These are phyloP conservation scores for Cavia porcellus DNA, from an alignment of 2,113 vertebrate genomes.

Conservation along the genomic window DNA sequence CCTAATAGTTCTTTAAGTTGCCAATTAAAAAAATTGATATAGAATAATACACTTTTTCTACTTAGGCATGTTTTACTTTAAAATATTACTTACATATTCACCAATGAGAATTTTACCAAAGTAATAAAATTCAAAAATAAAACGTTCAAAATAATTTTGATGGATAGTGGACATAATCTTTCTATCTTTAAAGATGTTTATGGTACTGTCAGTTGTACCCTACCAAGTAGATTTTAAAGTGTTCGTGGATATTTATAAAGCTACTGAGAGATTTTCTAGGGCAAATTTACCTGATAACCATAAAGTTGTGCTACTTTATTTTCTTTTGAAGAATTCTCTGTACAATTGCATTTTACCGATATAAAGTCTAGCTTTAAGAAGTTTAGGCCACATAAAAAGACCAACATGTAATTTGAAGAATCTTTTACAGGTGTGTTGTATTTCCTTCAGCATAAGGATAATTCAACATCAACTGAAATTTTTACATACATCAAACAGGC, in stretches of 20 bases:
- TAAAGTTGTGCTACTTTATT: background rate
- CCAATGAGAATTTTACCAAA: background rate
- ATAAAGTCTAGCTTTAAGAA: background rate
- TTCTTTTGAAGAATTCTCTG: background rate
- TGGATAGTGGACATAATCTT: background rate
- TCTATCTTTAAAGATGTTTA: conserved; percentile 18
- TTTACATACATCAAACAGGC: background rate
- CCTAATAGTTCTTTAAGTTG: conserved; percentile 1
- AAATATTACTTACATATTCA: background rate
- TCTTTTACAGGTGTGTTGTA: background rate
- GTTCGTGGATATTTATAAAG: background rate
- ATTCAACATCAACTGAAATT: background rate
- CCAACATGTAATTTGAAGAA: background rate
- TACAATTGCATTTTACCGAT: background rate
- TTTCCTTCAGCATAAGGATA: background rate
- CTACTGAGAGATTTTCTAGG: background rate
- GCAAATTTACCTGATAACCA: background rate
- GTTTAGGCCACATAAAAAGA: background rate
- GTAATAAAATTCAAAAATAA: background rate
- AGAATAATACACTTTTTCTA: background rate
- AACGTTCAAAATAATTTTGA: background rate
- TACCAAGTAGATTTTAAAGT: conserved; percentile 18
- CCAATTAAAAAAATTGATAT: background rate
- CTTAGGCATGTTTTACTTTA: background rate
- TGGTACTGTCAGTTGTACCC: background rate